Conservation (phyloP, 2,888 invertebrate species). For the Drosophila rellima region DNA sequence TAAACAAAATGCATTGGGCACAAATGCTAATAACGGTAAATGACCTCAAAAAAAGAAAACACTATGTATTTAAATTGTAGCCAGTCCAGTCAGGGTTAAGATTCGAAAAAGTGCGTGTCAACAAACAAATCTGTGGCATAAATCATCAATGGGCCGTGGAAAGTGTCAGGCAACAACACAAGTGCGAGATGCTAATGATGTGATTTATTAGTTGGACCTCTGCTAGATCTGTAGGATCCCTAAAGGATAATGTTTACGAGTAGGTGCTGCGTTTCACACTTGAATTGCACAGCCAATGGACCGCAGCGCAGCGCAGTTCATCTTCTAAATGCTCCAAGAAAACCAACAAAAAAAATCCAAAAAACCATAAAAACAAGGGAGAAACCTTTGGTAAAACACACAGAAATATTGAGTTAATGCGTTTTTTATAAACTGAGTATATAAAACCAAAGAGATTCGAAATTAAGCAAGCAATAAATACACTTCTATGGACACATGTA, state of each 20-base stretch:
- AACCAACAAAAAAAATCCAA: conserved; percentile 35
- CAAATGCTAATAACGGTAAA: conserved; percentile 74
- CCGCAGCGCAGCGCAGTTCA: conserved; percentile 47
- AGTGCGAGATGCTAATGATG: conserved; percentile 69
- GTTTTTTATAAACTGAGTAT: conserved; percentile 50
- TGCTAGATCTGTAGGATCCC: conserved; percentile 22
- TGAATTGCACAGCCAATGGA: conserved; percentile 66
- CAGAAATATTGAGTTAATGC: conserved; percentile 32
- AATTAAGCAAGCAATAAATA: conserved; percentile 42
- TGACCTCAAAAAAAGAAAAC: conserved; percentile 55
- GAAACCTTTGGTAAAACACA: conserved; percentile 1
- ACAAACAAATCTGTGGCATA: conserved; percentile 69
- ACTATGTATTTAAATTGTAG: conserved; percentile 25
- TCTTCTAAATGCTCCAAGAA: conserved; percentile 29
- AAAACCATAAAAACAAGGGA: conserved; percentile 13
- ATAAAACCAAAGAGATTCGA: conserved; percentile 41
- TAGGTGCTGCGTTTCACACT: conserved; percentile 74
- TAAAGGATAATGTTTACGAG: conserved; percentile 61
- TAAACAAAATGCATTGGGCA: conserved; percentile 70
- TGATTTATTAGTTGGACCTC: conserved; percentile 67
- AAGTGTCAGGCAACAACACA: conserved; percentile 39
- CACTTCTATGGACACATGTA: conserved; percentile 13
- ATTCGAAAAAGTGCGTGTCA: conserved; percentile 52
- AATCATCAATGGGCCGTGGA: conserved; percentile 60
- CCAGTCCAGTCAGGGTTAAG: conserved; percentile 48